Evolutionary conservation across 2,888 invertebrate genomes (phyloP), one percentile per base, ranked within the genome.

Genomic region (Cryptocheilus praepositus): DNA sequence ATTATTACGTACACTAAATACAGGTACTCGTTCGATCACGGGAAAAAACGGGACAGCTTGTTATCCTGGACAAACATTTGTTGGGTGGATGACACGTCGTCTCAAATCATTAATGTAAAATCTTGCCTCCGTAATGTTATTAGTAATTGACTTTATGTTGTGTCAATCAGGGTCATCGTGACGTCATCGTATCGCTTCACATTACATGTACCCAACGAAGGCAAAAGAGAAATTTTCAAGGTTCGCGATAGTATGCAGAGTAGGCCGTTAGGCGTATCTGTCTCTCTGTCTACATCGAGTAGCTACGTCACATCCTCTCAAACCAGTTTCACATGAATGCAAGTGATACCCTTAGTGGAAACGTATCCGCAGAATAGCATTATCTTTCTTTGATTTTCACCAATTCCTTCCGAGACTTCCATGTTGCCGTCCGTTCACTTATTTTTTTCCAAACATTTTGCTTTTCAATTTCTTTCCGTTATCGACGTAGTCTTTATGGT

Each of bases 241-340:
- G 81, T 80, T 77, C 76, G 73, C 70, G 64, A 43, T 60, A 61
- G 64, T 69, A 64, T 15, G 19, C 59, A 55, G 58, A 18, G 22
- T 63, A 72, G 64, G 51, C 71, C 74, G 74, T 69, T 16, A 45
- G 1, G 49, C 49, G 36, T 36, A 1, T 36, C 36, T 36, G 1
- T 36, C 36, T 36, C 8, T 7, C 36, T 36, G 7, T 36, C 7
- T 36, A 36, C 36, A 7, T 36, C 13, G 36, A 74, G 74, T 68
- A 65, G 77, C 77, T 80, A 79, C 80, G 84, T 83, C 83, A 85
- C 85, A 86, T 86, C 86, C 86, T 86, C 83, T 80, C 77, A 86
- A 86, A 86, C 86, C 85, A 84, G 86, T 86, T 86, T 85, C 82
- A 84, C 84, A 83, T 79, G 83, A 81, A 85, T 81, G 77, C 77